Evolutionary conservation across 35 echinoderm and acorn worm genomes (phyloP).

Genomic region (Ptychodera flava): DNA sequence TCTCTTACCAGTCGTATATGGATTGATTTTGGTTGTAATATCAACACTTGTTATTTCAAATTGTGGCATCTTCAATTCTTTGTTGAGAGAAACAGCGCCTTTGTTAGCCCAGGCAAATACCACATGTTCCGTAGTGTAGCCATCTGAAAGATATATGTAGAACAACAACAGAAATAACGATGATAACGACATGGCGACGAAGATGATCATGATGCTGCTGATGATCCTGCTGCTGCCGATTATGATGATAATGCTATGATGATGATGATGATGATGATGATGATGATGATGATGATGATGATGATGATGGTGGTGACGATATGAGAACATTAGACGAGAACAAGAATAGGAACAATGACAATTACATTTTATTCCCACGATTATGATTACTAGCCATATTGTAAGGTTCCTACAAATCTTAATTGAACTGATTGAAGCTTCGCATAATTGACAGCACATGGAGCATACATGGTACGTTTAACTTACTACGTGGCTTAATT

Average conservation of each 20-base stretch:
- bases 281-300: no score
- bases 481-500: no score
- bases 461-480: no score
- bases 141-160: background rate
- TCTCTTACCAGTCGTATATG: background rate
- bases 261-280: conserved; percentile 1
- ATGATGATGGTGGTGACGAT: no score
- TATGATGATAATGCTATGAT: background rate
- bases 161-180: no score
- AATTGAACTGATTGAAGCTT: no score
- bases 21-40: background rate
- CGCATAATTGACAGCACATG: no score
- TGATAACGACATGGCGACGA: background rate
- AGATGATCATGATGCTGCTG: background rate
- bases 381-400: no score
- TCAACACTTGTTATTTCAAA: background rate
- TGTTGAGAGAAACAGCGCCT: background rate
- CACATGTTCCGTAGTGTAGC: background rate
- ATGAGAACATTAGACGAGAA: no score
- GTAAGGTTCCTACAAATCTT: no score
- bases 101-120: background rate
- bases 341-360: no score
- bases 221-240: background rate
- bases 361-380: no score
- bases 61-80: background rate